Conservation (phyloP, 2,113 vertebrate species). For the Chloebia gouldiae region DNA sequence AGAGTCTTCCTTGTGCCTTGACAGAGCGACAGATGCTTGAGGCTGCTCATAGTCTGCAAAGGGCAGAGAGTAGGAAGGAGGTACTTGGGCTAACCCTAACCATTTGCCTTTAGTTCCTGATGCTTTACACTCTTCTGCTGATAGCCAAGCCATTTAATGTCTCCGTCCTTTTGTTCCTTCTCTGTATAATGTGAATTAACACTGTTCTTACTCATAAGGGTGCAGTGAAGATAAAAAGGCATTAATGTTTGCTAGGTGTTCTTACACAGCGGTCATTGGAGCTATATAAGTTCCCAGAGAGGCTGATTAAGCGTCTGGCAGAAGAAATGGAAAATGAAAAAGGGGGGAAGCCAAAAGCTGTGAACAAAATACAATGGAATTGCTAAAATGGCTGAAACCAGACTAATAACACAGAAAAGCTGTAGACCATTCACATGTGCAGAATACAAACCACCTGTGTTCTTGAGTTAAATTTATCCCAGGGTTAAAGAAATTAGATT, state of each 20-base stretch:
- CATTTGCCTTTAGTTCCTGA: neutral
- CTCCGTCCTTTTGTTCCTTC: neutral
- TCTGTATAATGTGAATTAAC: neutral
- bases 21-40: fast-evolving
- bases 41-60: neutral
- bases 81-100: neutral
- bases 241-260: neutral
- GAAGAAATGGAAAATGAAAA: neutral
- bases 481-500: neutral
- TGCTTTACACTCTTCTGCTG: neutral
- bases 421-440: neutral
- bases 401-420: slow-evolving; percentile 3
- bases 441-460: neutral
- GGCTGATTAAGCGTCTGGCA: neutral
- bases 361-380: slow-evolving; percentile 4
- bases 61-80: neutral
- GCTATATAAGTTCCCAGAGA: neutral
- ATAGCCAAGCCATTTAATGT: neutral
- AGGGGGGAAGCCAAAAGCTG: neutral
- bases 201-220: neutral
- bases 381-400: slow-evolving; percentile 10
- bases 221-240: neutral
- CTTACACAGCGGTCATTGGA: neutral
- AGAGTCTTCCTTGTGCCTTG: neutral
- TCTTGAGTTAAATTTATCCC: neutral